Base-by-base conservation (phyloP, 2,113 vertebrate genomes). In the Perccottus glenii region DNA sequence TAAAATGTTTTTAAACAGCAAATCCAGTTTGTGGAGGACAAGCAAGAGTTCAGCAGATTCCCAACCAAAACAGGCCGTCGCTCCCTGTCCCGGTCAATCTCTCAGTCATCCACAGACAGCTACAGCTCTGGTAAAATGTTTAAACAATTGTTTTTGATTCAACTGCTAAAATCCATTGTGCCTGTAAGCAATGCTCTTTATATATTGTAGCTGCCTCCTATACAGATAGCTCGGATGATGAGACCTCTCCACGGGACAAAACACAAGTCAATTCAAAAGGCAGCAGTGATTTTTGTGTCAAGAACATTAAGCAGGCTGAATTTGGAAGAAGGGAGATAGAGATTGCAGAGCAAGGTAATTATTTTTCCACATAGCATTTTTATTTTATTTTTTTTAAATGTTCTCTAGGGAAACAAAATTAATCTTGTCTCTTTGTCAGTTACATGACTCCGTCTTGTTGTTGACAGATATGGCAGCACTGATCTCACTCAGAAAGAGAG, bases 1-100 rank as follows among this genome's bases (percentile, higher is more conserved):
- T 27, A 27, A 27, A 27, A 27, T 27, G 19, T 48, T 60, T 6
- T 52, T 64, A 74, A 58, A 44, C 56, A 89, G 80, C 95, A 98
- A 94, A 97, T 98, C 88, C 96, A 98, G 64, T 98, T 98, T 89
- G 96, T 95, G 68, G 96, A 98, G 87, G 96, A 98, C 60, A 98
- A 98, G 84, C 95, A 97, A 77, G 96, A 98, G 67, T 98, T 98
- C 92, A 97, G 96, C 89, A 94, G 94, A 80, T 95, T 96, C 53
- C 96, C 96, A 1, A 95, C 93, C 3, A 98, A 98, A 90, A 91
- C 96, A 0, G 96, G 96, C 15, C 95, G 96, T 4, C 96, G 96
- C 4, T 98, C 96, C 0, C 90, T 98, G 57, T 98, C 96, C 10
- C 95, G 96, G 58, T 98, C 96, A 67, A 97, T 98, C 89, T 98